Conservation (phyloP, 2,888 invertebrate genomes). For the Nemotelus nigrinus region DNA sequence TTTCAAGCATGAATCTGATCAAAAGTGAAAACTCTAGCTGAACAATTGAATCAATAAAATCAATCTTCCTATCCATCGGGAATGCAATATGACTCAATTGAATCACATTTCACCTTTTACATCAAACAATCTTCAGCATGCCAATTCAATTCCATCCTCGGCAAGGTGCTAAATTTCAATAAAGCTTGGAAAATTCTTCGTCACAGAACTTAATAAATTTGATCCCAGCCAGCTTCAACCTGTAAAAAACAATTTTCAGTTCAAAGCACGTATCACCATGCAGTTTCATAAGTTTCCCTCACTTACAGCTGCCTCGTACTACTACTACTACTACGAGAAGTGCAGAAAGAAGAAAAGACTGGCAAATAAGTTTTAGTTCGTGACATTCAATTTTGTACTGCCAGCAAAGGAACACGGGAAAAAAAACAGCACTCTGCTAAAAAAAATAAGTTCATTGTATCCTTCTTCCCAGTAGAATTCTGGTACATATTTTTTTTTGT, state of each 20-base stretch:
- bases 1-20: no score
- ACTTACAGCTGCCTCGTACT: no score
- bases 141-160: background rate
- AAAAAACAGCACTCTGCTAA: no score
- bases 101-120: no score
- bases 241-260: slow-evolving; percentile 8
- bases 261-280: background rate
- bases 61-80: no score
- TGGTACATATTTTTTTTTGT: no score
- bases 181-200: background rate
- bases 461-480: no score
- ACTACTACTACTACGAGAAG: background rate
- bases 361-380: slow-evolving; percentile 25
- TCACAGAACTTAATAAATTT: background rate
- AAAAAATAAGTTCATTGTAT: no score
- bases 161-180: background rate
- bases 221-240: background rate
- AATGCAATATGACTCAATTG: no score
- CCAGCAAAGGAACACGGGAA: background rate
- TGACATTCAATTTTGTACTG: slow-evolving; percentile 7
- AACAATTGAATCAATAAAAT: no score
- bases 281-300: slow-evolving; percentile 26
- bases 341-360: background rate
- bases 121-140: no score
- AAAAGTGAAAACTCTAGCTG: no score